Percentiles rank a stretch among this genome's conserved stretches.
Evolutionary conservation across 2,888 invertebrate species (phyloP).

Genomic region (Vesta saturnalis): DNA sequence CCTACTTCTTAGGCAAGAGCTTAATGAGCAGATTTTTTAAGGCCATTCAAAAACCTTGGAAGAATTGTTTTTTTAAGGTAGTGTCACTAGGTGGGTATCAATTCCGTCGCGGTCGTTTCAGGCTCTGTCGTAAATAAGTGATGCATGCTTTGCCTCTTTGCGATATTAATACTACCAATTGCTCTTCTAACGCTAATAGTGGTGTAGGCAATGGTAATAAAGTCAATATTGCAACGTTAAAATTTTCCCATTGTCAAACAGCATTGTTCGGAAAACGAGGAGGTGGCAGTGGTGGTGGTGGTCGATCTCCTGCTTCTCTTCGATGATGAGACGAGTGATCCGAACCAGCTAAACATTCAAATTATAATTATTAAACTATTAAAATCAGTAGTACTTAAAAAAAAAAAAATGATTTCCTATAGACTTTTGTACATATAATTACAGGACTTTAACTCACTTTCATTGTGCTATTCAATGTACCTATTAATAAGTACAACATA

Average conservation of each 20-base stretch:
- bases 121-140: slow-evolving; percentile 73
- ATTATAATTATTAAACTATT: not conserved
- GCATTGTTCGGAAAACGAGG: slow-evolving; percentile 81
- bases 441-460: too few species aligned
- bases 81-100: slow-evolving; percentile 42
- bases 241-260: slow-evolving; percentile 84
- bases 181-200: slow-evolving; percentile 67
- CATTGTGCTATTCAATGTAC: too few species aligned
- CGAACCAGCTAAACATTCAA: slow-evolving; percentile 76
- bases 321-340: slow-evolving; percentile 85
- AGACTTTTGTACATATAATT: too few species aligned
- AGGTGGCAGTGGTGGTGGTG: slow-evolving; percentile 84
- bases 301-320: slow-evolving; percentile 74
- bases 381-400: too few species aligned
- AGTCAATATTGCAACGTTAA: slow-evolving; percentile 67
- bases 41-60: slow-evolving; percentile 55
- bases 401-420: too few species aligned
- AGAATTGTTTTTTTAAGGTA: slow-evolving; percentile 40
- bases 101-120: slow-evolving; percentile 62
- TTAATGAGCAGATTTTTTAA: slow-evolving; percentile 48
- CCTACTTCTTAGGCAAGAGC: slow-evolving; percentile 40
- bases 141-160: slow-evolving; percentile 73
- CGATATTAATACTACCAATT: slow-evolving; percentile 68
- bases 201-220: slow-evolving; percentile 61
- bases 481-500: too few species aligned